Evolutionary conservation across 1,140 invertebrate species (phyloP).

Genomic region (Drosophila paulistorum): DNA sequence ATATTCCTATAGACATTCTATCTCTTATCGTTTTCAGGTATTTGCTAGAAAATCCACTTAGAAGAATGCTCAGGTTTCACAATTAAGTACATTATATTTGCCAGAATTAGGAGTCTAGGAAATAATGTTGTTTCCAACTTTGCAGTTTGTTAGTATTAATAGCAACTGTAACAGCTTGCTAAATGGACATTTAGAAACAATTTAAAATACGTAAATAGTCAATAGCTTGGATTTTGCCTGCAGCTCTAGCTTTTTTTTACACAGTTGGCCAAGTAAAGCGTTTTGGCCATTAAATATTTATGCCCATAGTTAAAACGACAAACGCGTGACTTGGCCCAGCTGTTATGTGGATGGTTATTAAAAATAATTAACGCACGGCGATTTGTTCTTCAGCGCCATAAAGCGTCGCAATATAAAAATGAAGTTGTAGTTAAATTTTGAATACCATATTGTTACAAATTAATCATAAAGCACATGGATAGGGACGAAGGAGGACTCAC

Average conservation of each 20-base stretch:
- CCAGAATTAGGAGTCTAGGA: too few species aligned
- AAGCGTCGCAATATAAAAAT: slow-evolving; percentile 46
- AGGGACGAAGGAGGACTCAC: neutral
- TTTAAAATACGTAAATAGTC: neutral
- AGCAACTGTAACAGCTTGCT: too few species aligned
- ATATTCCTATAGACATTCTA: too few species aligned
- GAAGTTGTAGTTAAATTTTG: slow-evolving; percentile 66
- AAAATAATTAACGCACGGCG: slow-evolving; percentile 76
- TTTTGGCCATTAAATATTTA: slow-evolving; percentile 71
- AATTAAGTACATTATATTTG: too few species aligned
- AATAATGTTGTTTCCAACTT: too few species aligned
- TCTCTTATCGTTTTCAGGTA: too few species aligned
- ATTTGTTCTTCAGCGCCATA: slow-evolving; percentile 62
- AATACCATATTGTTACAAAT: slow-evolving; percentile 37
- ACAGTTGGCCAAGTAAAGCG: slow-evolving; percentile 56
- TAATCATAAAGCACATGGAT: slow-evolving; percentile 38
- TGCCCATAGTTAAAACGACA: slow-evolving; percentile 57
- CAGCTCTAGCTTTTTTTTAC: slow-evolving; percentile 10
- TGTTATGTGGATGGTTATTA: slow-evolving; percentile 71
- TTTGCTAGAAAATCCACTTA: too few species aligned
- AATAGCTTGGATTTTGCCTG: neutral
- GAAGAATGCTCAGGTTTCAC: too few species aligned
- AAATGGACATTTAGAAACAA: neutral
- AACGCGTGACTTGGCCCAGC: slow-evolving; percentile 65
- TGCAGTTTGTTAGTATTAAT: too few species aligned